Percentiles rank a stretch among this genome's conserved stretches.
These are phyloP conservation scores for Ricordea florida DNA, from an alignment of 92 coral and sea anemone genomes.

Conservation along the genomic window DNA sequence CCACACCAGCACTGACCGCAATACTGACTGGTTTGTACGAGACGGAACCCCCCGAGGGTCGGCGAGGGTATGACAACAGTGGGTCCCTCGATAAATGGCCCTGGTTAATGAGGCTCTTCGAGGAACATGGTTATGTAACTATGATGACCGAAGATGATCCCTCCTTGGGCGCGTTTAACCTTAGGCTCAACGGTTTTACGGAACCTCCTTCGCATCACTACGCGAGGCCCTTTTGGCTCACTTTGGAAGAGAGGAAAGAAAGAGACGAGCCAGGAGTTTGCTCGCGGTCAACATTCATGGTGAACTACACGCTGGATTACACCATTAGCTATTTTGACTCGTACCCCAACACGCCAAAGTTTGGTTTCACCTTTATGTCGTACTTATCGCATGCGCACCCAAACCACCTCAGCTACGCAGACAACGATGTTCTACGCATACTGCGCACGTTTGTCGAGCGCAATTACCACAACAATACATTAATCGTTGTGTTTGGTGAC, in stretches of 20 bases:
- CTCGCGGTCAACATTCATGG: slow-evolving; percentile 73
- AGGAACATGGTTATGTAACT: slow-evolving; percentile 76
- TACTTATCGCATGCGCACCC: slow-evolving; percentile 84
- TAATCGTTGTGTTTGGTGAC: slow-evolving; percentile 76
- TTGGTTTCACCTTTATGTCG: slow-evolving; percentile 74
- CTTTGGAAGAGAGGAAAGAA: slow-evolving; percentile 50
- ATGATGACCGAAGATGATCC: slow-evolving; percentile 87
- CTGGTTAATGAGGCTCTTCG: slow-evolving; percentile 82
- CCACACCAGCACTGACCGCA: slow-evolving; percentile 94
- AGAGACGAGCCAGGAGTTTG: slow-evolving; percentile 86
- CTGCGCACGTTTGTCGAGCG: slow-evolving; percentile 56
- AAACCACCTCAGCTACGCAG: slow-evolving; percentile 72
- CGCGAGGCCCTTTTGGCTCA: slow-evolving; percentile 87
- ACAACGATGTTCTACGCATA: slow-evolving; percentile 67
- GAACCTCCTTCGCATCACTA: slow-evolving; percentile 75
- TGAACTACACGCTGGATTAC: slow-evolving; percentile 84
- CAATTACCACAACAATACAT: slow-evolving; percentile 71
- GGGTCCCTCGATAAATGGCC: slow-evolving; percentile 88
- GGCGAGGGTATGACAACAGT: slow-evolving; percentile 60
- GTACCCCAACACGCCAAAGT: slow-evolving; percentile 75
- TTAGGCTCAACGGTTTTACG: slow-evolving; percentile 72
- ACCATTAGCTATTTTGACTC: slow-evolving; percentile 69
- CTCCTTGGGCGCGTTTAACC: slow-evolving; percentile 68
- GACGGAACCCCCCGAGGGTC: slow-evolving; percentile 76
- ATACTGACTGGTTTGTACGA: slow-evolving; percentile 82